A percentile compares a stretch with the other conserved stretches of the same genome.
Conservation (phyloP, 2,797 vertebrate species). For the Hemibagrus guttatus region DNA sequence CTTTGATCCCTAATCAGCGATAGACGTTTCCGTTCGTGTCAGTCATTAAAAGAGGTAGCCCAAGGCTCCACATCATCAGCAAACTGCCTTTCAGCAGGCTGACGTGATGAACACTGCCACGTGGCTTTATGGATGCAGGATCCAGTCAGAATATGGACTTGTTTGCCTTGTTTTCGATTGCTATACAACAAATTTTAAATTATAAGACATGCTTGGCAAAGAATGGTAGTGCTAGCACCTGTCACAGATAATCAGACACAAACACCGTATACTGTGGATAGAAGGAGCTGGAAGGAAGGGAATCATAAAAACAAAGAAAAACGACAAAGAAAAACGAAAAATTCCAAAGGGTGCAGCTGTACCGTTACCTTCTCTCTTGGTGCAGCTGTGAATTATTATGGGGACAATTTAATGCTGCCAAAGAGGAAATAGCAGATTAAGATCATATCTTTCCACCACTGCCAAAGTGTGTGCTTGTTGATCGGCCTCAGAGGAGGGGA, state of each 20-base stretch:
- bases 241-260: neutral
- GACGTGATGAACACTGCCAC: neutral
- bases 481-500: slow-evolving; percentile 38
- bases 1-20: slow-evolving; percentile 64
- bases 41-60: slow-evolving; percentile 63
- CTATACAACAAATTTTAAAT: neutral
- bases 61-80: neutral
- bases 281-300: slow-evolving; percentile 11
- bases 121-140: neutral
- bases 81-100: neutral
- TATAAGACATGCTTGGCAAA: neutral
- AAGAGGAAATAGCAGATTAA: slow-evolving; percentile 75
- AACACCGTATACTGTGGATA: slow-evolving; percentile 58
- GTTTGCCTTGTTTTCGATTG: neutral
- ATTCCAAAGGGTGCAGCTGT: slow-evolving; percentile 70
- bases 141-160: neutral
- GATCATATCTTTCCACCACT: slow-evolving; percentile 63
- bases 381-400: slow-evolving; percentile 76
- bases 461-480: slow-evolving; percentile 58
- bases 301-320: neutral
- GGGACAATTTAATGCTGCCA: slow-evolving; percentile 74
- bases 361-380: slow-evolving; percentile 55
- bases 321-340: slow-evolving; percentile 48
- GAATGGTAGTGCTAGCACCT: neutral
- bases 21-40: slow-evolving; percentile 62